Evolutionary conservation across 2,113 vertebrate species (phyloP), one percentile per base, ranked within the genome.

Genomic region (Neodon shergylaensis): DNA sequence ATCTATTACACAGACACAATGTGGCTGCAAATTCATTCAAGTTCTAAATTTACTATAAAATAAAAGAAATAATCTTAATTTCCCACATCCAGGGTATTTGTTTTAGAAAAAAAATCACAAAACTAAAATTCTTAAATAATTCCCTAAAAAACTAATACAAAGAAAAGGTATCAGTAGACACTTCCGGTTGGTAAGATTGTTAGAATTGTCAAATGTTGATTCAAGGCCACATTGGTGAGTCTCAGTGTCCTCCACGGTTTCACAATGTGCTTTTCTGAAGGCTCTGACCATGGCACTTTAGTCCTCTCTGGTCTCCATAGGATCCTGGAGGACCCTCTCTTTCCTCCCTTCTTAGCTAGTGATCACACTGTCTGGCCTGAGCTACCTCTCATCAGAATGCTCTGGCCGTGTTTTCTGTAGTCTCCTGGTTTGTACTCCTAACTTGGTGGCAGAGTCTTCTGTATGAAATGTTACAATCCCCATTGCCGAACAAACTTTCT

Each of bases 41-140:
- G 86, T 92, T 76, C 78, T 66, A 72, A 94, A 76, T 65, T 33
- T 82, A 22, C 52, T 82, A 47, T 52, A 63, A 87, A 85, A 39
- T 11, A 49, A 81, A 85, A 58, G 12, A 54, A 54, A 36, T 47
- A 17, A 66, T 7, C 33, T 77, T 58, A 58, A 39, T 63, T 77
- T 95, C 66, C 28, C 49, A 68, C 24, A 49, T 54, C 42, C 11
- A 13, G 26, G 13, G n/a, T 78, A 16, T 66, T 33, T 6, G 31
- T 44, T 58, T 87, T 79, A 83, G 77, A 65, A 93, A 70, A 70
- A 63, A 21, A 24, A 72, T 8, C 17, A 17, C 7, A 89, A 85
- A 72, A 42, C 39, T 39, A 70, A 90, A 76, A 68, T 84, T 33
- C n/a, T 79, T 83, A 44, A 87, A 42, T 74, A 77, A 94, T 76